Base-by-base conservation (phyloP, 35 echinoderm and acorn worm genomes). In the Hemicentrotus pulcherrimus region DNA sequence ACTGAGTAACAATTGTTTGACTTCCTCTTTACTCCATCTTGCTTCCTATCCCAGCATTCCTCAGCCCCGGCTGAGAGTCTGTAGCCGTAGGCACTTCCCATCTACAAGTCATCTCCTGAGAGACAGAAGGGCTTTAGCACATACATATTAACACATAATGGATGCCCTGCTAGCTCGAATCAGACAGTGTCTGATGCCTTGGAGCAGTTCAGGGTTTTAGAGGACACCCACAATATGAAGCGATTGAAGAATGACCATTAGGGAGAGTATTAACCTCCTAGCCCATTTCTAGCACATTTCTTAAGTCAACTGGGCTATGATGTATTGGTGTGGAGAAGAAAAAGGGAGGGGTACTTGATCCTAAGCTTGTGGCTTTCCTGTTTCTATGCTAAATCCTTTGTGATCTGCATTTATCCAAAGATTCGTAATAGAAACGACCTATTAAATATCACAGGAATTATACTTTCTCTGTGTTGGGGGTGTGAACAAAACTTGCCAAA, bases 1-100 rank as follows among this genome's bases (percentile, higher is more conserved):
- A 78, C 65, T 78, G 65, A 78, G 65, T 78, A 78, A 78, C 65
- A 78, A 78, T 78, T 78, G 65, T 78, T 78, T n/a, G 65, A 78
- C 65, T 78, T 78, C 65, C 65, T 78, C 24, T 28, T 78, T 78
- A 78, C 65, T 78, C 65, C 65, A 78, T 78, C 65, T 78, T 8
- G 65, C 65, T 78, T 78, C 65, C 65, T 78, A 78, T 78, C 65
- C 65, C 65, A 78, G 65, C 18, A 78, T 78, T 78, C 65, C 65
- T 78, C 65, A 78, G 65, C 28, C 65, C 65, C 28, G 65, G 28
- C 65, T 78, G 65, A 78, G 65, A 78, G 65, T 78, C 65, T 78
- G 65, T 78, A 78, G 65, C 65, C 65, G 65, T 28, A 78, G 65
- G 65, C 65, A 78, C 24, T 78, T 78, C 65, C 65, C 65, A 78